These are phyloP conservation scores for Luperina testacea DNA, from an alignment of 2,888 invertebrate species.

Conservation along the genomic window DNA sequence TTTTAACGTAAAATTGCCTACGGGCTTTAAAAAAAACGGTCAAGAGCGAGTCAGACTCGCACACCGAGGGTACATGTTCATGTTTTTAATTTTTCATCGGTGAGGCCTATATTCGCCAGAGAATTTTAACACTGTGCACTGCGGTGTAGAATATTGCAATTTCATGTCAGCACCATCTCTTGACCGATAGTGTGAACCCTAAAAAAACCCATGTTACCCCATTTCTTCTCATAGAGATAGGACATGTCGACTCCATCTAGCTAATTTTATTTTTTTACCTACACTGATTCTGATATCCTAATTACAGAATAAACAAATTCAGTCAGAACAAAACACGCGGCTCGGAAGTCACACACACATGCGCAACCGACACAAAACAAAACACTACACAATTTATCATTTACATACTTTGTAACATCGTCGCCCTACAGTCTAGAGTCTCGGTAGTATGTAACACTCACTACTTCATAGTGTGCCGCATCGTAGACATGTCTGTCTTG, in stretches of 20 bases:
- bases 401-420: conserved; percentile 45
- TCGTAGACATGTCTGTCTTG: conserved; percentile 12
- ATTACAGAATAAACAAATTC: neutral
- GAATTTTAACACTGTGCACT: too few species aligned
- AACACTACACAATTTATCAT: conserved; percentile 22
- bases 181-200: too few species aligned
- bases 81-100: too few species aligned
- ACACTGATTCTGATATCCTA: too few species aligned
- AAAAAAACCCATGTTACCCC: neutral
- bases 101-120: too few species aligned
- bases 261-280: neutral
- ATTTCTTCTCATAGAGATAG: neutral
- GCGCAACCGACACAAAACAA: conserved; percentile 12
- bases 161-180: too few species aligned
- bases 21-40: too few species aligned
- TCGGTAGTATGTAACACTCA: neutral
- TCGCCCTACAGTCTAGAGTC: conserved; percentile 37
- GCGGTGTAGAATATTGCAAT: too few species aligned
- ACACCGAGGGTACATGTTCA: too few species aligned
- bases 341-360: neutral
- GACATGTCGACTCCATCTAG: neutral
- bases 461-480: neutral
- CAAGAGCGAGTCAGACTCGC: too few species aligned
- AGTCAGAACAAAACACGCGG: neutral
- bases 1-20: too few species aligned